Evolutionary conservation across 2,113 vertebrate genomes (phyloP), one percentile per base, ranked within the genome.

Genomic region (Alaudala cheleensis): DNA sequence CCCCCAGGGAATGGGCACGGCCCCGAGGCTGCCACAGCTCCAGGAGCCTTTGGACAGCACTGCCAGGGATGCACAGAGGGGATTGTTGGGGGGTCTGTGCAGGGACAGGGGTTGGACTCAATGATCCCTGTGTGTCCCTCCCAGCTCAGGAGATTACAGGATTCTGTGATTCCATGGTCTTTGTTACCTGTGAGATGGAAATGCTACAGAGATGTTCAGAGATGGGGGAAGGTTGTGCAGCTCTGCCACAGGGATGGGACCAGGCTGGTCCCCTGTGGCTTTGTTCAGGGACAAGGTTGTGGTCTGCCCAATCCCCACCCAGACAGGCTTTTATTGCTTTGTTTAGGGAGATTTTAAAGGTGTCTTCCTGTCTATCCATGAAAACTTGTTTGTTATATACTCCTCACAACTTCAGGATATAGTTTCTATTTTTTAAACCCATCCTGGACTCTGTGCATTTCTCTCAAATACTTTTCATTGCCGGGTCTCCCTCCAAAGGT

Each of bases 101-200:
- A 51, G 14, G 44, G 22, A 0, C 34, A 49, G 70, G n/a, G 2
- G 17, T 1, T 57, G 15, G 23, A 2, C 7, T 29, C 1, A 2
- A 1, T 22, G 11, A 17, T 33, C 62, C 53, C 5, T 6, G 53
- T 14, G 61, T 25, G 33, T 51, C 22, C 45, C 1, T 77, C 12
- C 45, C 47, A 62, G 0, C 47, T 33, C 26, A 62, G 33, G 81
- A 25, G 13, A 37, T 37, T 3, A 1, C 20, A 60, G 37, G 16
- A 31, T 31, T 51, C 56, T 44, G 8, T 10, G 45, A 37, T 11
- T 37, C 47, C 47, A 7, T 21, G 56, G 12, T 10, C 10, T 26
- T n/a, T 34, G 39, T 20, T 4, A 0, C 3, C 24, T 25, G 45
- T 65, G 69, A 39, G 53, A 23, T 66, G 53, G 62, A 58, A 76